Evolutionary conservation across 2,113 vertebrate genomes (phyloP), one percentile per base, ranked within the genome.

Genomic region (Rhinopithecus roxellana): DNA sequence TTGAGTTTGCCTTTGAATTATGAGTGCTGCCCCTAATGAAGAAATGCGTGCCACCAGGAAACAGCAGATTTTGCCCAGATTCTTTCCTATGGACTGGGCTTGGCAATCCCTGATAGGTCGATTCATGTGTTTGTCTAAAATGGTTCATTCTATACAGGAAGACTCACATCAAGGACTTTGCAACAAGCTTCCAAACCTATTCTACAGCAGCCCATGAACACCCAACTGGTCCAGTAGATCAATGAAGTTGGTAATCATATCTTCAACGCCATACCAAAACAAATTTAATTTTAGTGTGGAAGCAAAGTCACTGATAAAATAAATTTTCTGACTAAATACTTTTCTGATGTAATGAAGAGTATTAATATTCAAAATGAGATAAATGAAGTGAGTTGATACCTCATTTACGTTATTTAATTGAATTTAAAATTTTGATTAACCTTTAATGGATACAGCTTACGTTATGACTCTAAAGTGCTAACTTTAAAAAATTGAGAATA

Each of bases 1-100:
- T 14, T 35, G 18, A 61, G 14, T 45, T 90, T 88, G 18, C 13
- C 7, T 96, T 96, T 81, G 48, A 9, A 95, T 80, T 64, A 55
- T 48, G 64, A 94, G 27, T 72, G 50, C 16, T 80, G 18, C 17
- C 8, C 3, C 86, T 89, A 84, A 50, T 0, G 13, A 32, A 61
- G 40, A 79, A 74, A 0, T 43, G 30, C 1, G 0, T 43, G n/a
- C 4, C 1, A 79, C 8, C 1, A 40, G 16, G 2, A 1, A 90
- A 78, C 50, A 10, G 2, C 7, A 23, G 35, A 77, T 79, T 85
- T 22, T 77, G 3, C 13, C 6, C 27, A 81, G 32, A 35, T 70
- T 48, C 4, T 80, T 96, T 55, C 32, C 4, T 69, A 30, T 38
- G 25, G 12, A 92, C 22, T 35, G 3, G 2, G 32, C 72, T 85